A percentile compares a stretch with the other conserved stretches of the same genome.
Conservation (phyloP, 2,797 vertebrate species). For the Acrossocheilus wenchowensis region DNA sequence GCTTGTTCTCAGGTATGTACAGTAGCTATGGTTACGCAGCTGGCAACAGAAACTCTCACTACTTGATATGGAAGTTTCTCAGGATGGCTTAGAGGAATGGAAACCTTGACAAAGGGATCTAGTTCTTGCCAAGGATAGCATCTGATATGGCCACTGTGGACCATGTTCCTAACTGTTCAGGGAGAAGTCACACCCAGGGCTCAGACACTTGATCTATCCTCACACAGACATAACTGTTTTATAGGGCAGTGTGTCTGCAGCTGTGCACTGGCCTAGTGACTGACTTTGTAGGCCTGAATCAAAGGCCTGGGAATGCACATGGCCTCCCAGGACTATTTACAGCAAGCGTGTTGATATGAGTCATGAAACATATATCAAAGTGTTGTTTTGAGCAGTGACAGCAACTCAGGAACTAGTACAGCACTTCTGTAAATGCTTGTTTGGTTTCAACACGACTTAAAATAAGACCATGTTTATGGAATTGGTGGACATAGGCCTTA, state of each 20-base stretch:
- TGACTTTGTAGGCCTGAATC: slow-evolving; percentile 17
- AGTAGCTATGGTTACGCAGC: slow-evolving; percentile 52
- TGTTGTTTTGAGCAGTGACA: slow-evolving; percentile 30
- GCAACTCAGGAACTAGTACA: background rate
- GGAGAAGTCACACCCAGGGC: background rate
- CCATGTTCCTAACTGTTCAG: slow-evolving; percentile 37
- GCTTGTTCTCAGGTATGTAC: slow-evolving; percentile 31
- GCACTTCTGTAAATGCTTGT: slow-evolving; percentile 2
- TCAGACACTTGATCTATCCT: slow-evolving; percentile 46
- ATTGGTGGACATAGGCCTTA: no score
- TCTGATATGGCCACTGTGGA: background rate
- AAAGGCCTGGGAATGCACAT: slow-evolving; percentile 17
- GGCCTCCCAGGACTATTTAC: slow-evolving; percentile 52
- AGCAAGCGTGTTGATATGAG: slow-evolving; percentile 48
- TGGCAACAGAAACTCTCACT: slow-evolving; percentile 48
- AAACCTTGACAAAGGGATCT: slow-evolving; percentile 60
- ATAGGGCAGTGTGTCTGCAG: slow-evolving; percentile 29
- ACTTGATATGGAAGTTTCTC: slow-evolving; percentile 60
- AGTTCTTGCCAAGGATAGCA: slow-evolving; percentile 29
- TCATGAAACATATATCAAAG: slow-evolving; percentile 22
- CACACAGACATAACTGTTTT: slow-evolving; percentile 8
- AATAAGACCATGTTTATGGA: background rate
- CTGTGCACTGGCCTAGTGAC: slow-evolving; percentile 39
- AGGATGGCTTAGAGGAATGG: slow-evolving; percentile 57
- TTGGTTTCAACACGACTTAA: background rate